Evolutionary conservation across 2,113 vertebrate species (phyloP), one percentile per base, ranked within the genome.

Genomic region (Rana temporaria): DNA sequence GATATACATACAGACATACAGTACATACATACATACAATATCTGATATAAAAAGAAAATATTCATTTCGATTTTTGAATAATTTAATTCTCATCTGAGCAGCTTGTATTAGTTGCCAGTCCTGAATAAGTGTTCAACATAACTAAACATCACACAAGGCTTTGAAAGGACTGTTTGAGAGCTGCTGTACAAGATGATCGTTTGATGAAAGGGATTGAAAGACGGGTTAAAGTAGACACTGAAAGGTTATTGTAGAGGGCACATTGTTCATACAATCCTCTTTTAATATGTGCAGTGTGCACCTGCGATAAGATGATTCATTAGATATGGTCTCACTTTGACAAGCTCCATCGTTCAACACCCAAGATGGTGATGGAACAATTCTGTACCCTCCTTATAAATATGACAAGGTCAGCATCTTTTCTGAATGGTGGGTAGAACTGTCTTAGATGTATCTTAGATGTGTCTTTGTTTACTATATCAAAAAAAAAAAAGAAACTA

Each of bases 301-400:
- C 95, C 95, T 96, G 95, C 93, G 96, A 98, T 97, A 96, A 97
- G 96, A 98, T 99, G 97, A 98, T 99, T 98, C 97, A 99, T 98
- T 97, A 97, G 97, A 96, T 93, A 93, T 93, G 90, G 93, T 90
- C 88, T 91, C 87, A 92, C 92, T 94, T 93, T 98, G 97, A 99
- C 97, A 98, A 97, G 96, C 92, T 88, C 94, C 96, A 99, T 98
- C 94, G 94, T 98, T 99, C 98, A 99, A 96, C 94, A 95, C 95
- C 96, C 88, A 86, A 94, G 95, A 94, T 95, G 96, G 95, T 96
- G 96, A 98, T 94, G 96, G 96, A 96, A 96, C 96, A 97, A 98
- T 98, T 95, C 95, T 94, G 92, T 91, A 95, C 93, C 94, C 91
- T 89, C 94, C 94, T 94, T 94, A 94, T 94, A 95, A 98, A 97